Base-by-base conservation (phyloP, 2,888 invertebrate species). In the Iselma pallidipennis region DNA sequence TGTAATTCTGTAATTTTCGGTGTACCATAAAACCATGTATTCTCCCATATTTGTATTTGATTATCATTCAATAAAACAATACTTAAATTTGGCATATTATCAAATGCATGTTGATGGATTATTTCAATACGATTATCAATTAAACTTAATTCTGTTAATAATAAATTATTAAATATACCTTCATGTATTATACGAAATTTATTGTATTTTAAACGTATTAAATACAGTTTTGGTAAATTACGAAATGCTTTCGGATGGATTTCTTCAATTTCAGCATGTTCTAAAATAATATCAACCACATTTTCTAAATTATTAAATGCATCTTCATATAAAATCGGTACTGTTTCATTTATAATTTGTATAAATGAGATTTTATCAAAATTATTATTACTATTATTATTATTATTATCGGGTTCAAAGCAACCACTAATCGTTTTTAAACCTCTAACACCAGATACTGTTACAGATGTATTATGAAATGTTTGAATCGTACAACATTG, bases 311-410 rank as follows among this genome's bases (percentile, higher is more conserved):
- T 73, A 51, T 70, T 66, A 29, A 79, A 74, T 4, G 79, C 75
- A 14, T 72, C 74, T 61, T 67, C 67, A 59, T 71, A 72, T 21
- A 79, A 61, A n/a, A 76, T 66, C 7, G 76, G 77, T 21, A 79
- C 71, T 7, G 69, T 70, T 63, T 77, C 73, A 54, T 77, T 73
- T n/a, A 76, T 68, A 10, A 79, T 73, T 59, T 78, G 77, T 12
- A 79, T 72, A 51, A 72, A 74, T 2, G 76, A 74, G 5, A 75
- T 75, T 65, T 74, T 75, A 49, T 76, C 69, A 19, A 79, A 56
- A 7, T 69, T n/a, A n/a, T n/a, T n/a, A n/a, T n/a, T n/a, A n/a
- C n/a, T n/a, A n/a, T n/a, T 63, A 37, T 16, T 37, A 16, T 37
- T 33, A 12, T 33, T 49, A 53, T 76, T 63, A 51, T 57, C 66